Conservation (phyloP, 2,797 vertebrate genomes). For the Danio aesculapii region DNA sequence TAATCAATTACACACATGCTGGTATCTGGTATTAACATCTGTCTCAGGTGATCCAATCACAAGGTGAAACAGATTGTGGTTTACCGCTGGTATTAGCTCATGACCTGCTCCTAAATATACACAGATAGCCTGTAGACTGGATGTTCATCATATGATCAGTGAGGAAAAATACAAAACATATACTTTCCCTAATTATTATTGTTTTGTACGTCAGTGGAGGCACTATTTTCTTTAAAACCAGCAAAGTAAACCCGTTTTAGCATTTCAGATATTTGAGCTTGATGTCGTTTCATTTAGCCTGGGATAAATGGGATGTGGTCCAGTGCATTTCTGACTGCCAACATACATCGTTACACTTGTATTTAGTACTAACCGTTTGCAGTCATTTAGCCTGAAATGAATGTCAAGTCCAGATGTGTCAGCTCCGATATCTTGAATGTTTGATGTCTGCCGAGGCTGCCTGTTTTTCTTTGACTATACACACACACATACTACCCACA, state of each 20-base stretch:
- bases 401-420: constrained; percentile 32
- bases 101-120: neutral
- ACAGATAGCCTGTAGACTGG: neutral
- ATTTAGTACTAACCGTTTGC: neutral
- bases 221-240: neutral
- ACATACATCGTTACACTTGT: neutral
- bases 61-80: neutral
- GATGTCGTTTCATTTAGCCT: neutral
- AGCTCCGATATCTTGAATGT: constrained; percentile 68
- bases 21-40: neutral
- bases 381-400: neutral
- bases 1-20: constrained; percentile 5
- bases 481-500: constrained; percentile 20
- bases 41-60: constrained; percentile 18
- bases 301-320: neutral
- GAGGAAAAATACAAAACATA: neutral
- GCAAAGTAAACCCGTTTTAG: neutral
- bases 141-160: neutral
- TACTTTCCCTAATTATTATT: no score
- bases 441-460: constrained; percentile 68
- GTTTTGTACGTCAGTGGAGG: neutral
- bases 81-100: constrained; percentile 6
- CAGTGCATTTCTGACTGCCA: neutral
- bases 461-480: constrained; percentile 27
- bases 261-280: neutral